phyloP scores from a whole-genome alignment of 2,888 invertebrate genomes.

The Piscicola geometra region DNA sequence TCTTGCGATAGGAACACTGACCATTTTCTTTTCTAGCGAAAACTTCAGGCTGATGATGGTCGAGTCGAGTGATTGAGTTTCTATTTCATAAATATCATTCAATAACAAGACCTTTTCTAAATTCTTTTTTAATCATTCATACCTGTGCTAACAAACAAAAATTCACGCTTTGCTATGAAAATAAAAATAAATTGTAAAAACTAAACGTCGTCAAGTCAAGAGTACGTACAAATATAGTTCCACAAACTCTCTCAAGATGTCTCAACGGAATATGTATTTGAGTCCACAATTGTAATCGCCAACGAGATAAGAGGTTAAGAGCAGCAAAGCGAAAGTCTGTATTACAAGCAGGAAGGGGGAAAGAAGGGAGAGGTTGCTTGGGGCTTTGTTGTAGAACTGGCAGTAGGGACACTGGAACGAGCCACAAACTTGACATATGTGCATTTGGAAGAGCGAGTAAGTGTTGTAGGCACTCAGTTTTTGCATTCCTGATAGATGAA shows the following conservation, averaged over 20 bases:
- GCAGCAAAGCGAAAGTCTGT: not conserved
- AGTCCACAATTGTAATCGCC: not conserved
- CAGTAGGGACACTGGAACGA: constrained; percentile 58
- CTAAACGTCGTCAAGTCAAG: too few species aligned
- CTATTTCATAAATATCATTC: too few species aligned
- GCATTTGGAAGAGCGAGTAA: constrained; percentile 51
- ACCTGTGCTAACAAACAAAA: too few species aligned
- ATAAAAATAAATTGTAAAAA: too few species aligned
- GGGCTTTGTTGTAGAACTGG: constrained; percentile 49
- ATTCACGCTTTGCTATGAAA: too few species aligned
- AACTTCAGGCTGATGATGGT: constrained; percentile 23
- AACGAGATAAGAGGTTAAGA: not conserved
- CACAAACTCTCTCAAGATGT: too few species aligned
- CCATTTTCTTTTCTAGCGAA: constrained; percentile 38
- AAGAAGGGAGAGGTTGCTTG: not conserved
- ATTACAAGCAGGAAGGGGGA: not conserved
- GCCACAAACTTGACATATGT: constrained; percentile 56
- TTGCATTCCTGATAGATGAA: constrained; percentile 50
- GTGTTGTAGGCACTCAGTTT: constrained; percentile 52
- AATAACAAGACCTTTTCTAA: too few species aligned
- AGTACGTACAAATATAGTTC: too few species aligned
- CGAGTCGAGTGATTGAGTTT: not conserved
- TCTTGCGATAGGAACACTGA: constrained; percentile 38
- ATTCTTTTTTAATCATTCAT: too few species aligned
- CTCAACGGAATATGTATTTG: not conserved